Conservation (phyloP, 2,888 invertebrate genomes). For the Zelleria hepariella region DNA sequence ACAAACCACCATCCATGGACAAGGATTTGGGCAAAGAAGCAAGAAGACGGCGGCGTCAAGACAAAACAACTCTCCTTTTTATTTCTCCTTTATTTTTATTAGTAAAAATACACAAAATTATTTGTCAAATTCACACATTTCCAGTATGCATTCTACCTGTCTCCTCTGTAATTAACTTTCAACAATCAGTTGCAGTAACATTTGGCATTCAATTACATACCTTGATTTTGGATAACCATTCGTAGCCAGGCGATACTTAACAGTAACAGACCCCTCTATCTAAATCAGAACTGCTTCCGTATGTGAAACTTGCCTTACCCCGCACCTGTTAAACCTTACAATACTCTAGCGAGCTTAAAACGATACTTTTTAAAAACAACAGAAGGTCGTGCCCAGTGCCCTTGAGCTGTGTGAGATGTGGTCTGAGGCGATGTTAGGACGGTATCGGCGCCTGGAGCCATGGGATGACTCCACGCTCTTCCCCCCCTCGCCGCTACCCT, state of each 20-base stretch:
- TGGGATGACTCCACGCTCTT: constrained; percentile 18
- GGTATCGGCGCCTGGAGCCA: constrained; percentile 23
- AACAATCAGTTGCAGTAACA: not conserved
- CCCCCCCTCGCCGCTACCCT: constrained; percentile 22
- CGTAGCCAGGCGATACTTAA: too few species aligned
- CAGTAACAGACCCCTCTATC: not conserved
- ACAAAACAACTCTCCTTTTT: not conserved
- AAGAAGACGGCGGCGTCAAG: not conserved
- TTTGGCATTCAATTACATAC: not conserved
- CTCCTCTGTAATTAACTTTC: not conserved
- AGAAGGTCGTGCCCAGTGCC: constrained; percentile 67
- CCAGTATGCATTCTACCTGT: not conserved
- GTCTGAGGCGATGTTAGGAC: constrained; percentile 64
- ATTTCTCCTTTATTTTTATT: not conserved
- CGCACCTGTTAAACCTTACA: constrained; percentile 10
- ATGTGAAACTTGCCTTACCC: not conserved
- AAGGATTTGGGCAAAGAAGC: not conserved
- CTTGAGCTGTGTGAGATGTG: constrained; percentile 65
- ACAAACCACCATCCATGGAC: not conserved
- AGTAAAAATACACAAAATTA: not conserved
- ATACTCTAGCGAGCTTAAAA: constrained; percentile 46
- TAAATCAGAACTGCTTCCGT: not conserved
- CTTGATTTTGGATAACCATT: not conserved
- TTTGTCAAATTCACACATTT: not conserved
- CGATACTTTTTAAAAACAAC: constrained; percentile 64